Base-by-base conservation (phyloP, 2,797 vertebrate species). In the Parotocinclus haroldoi region DNA sequence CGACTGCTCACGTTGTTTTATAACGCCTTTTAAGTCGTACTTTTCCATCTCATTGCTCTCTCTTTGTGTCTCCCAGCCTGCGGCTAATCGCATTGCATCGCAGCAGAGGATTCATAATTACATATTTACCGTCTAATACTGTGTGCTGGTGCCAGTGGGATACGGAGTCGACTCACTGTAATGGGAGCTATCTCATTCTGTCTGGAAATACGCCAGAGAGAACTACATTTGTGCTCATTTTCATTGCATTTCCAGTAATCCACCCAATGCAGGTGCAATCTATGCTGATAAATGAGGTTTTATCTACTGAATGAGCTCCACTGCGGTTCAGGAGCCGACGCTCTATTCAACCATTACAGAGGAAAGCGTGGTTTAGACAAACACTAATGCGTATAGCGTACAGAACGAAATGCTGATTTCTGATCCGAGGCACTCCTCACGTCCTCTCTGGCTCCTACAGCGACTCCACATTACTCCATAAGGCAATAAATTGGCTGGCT, bases 101-200 rank as follows among this genome's bases (percentile, higher is more conserved):
- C 58, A 63, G 57, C 63, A 74, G 74, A 78, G 78, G 71, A 81
- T 77, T 69, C 60, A 72, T 84, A 83, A 87, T 85, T 78, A 81
- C 75, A 81, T 80, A 81, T 87, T 84, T 84, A 69, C 77, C 18
- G 38, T 69, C 67, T 79, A 69, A 81, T 83, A 78, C 70, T 71
- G 72, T 64, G 66, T 27, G 49, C 73, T 67, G 68, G 70, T 71
- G 60, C 74, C 67, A 77, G 73, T 61, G 62, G 64, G 69, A 77
- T 71, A 56, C 58, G 66, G 54, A 69, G 59, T 53, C 75, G 71
- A 68, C 67, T 77, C 38, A 0, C 80, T 76, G 78, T 83, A 76
- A 81, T 78, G 74, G 76, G 52, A 62, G 76, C n/a, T 66, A 71
- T 77, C 66, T 67, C 44, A n/a, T 54, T 45, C 39, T 62, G 42